These are phyloP conservation scores for Hexactinellida sp. DNA, from an alignment of 37 sponge, comb jelly and placozoan genomes.

Conservation along the genomic window DNA sequence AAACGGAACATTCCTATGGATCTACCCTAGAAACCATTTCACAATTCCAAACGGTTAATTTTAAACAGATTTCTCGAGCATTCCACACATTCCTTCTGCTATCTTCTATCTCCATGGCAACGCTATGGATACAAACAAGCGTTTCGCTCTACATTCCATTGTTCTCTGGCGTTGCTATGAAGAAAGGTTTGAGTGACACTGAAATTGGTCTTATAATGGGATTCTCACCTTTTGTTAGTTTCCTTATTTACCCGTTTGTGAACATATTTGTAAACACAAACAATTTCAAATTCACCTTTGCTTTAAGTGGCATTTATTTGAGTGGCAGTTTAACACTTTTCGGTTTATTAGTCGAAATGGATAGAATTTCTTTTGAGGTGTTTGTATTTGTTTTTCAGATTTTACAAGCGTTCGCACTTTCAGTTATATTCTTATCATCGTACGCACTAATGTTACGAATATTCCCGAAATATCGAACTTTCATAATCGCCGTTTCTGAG, in stretches of 20 bases:
- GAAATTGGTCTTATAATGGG: conserved; percentile 7
- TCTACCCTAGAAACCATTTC: not conserved
- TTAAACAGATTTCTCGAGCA: not conserved
- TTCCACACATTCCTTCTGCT: not conserved
- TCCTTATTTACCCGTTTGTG: not conserved
- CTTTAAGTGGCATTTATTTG: not conserved
- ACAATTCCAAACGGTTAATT: not conserved
- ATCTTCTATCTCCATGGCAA: not conserved
- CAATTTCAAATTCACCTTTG: not conserved
- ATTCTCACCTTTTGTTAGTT: conserved; percentile 1
- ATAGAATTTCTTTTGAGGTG: not conserved
- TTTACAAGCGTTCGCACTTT: not conserved
- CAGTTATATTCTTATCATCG: not conserved
- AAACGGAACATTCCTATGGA: not conserved
- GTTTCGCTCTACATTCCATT: not conserved
- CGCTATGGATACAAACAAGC: not conserved
- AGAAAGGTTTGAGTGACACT: not conserved
- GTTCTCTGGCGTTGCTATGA: not conserved
- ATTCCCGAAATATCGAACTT: not conserved
- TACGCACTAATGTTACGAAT: not conserved
- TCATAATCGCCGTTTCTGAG: not conserved
- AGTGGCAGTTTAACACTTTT: not conserved
- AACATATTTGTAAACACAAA: not conserved
- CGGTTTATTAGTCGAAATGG: not conserved
- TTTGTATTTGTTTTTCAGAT: not conserved